A percentile compares a stretch with the other conserved stretches of the same genome.
phyloP scores from a whole-genome alignment of 2,113 vertebrate genomes.

The Proteles cristata region DNA sequence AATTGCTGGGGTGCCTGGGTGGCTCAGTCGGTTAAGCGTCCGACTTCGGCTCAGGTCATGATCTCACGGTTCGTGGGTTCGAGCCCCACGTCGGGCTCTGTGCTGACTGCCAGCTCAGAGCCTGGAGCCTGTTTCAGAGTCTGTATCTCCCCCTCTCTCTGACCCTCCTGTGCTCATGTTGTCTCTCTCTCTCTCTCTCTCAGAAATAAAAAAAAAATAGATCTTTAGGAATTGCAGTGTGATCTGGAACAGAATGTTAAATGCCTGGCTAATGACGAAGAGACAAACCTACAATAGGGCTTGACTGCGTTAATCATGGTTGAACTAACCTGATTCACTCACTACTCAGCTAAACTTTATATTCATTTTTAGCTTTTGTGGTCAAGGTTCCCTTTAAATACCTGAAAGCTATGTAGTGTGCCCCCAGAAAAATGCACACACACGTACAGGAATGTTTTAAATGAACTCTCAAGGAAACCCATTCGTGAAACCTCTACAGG shows the following conservation, averaged over 20 bases:
- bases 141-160: too few species aligned
- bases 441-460: background rate
- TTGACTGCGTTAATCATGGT: constrained; percentile 20
- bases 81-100: too few species aligned
- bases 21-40: too few species aligned
- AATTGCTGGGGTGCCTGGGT: background rate
- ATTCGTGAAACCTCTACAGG: background rate
- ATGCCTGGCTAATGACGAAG: constrained; percentile 30
- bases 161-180: too few species aligned
- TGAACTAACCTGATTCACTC: background rate
- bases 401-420: background rate
- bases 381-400: constrained; percentile 40
- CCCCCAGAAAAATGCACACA: background rate
- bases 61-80: too few species aligned
- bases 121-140: too few species aligned
- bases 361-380: constrained; percentile 45
- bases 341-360: constrained; percentile 17
- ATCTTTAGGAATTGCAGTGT: background rate
- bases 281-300: background rate
- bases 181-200: too few species aligned
- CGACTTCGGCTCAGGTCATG: too few species aligned
- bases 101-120: too few species aligned
- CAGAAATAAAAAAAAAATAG: too few species aligned
- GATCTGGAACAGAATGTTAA: constrained; percentile 19
- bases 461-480: background rate